Evolutionary conservation across 2,113 vertebrate genomes (phyloP).

Genomic region (Lamprologus speciosus): DNA sequence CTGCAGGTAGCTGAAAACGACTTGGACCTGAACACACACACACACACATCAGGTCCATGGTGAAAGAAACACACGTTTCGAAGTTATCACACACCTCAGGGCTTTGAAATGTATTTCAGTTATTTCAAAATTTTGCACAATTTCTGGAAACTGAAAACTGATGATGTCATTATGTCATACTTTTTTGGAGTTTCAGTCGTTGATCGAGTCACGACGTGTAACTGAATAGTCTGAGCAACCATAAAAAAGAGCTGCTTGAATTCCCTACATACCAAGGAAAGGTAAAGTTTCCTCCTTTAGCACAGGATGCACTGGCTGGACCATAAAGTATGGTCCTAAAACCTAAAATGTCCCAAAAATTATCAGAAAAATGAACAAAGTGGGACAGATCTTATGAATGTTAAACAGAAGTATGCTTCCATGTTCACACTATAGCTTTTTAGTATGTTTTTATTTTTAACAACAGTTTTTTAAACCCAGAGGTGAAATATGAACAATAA

Average conservation of each 20-base stretch:
- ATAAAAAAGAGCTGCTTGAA: background rate
- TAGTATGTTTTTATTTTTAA: background rate
- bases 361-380: background rate
- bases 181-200: background rate
- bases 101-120: background rate
- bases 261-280: background rate
- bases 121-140: background rate
- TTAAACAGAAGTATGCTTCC: background rate
- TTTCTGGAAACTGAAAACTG: background rate
- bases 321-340: background rate
- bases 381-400: background rate
- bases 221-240: background rate
- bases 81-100: background rate
- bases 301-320: too few relatives aligned
- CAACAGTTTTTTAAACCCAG: background rate
- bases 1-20: constrained; percentile 66
- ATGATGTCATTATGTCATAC: background rate
- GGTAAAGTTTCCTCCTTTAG: background rate
- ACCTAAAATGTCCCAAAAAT: background rate
- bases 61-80: background rate
- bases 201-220: background rate
- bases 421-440: background rate
- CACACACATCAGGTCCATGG: background rate
- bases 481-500: background rate
- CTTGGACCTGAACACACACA: constrained; percentile 62